These are phyloP conservation scores for Reticulitermes lucifugus DNA, from an alignment of 2,888 invertebrate species.

Conservation along the genomic window DNA sequence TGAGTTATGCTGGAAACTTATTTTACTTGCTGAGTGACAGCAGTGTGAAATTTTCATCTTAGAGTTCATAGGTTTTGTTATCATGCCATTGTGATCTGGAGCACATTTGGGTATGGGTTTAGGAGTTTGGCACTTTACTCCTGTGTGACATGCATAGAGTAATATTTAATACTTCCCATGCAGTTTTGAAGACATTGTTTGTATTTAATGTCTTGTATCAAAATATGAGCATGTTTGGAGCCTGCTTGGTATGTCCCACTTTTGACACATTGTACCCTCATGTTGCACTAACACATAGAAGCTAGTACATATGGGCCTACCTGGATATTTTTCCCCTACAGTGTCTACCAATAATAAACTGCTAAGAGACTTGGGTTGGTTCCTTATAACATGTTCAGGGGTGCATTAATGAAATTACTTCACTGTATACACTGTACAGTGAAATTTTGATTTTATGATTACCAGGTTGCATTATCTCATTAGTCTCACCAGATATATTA, in stretches of 20 bases:
- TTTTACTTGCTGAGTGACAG: background rate
- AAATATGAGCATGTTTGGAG: background rate
- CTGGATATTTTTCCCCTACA: background rate
- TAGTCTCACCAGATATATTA: too few species aligned
- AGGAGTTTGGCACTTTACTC: background rate
- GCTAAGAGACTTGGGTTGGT: constrained; percentile 9
- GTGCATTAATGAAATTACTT: background rate
- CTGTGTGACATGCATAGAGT: background rate
- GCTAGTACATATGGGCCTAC: background rate
- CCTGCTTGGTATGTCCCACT: background rate
- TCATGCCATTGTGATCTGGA: background rate
- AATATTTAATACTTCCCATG: background rate
- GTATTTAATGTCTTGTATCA: background rate
- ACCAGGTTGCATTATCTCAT: too few species aligned
- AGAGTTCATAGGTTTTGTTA: background rate
- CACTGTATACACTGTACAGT: background rate
- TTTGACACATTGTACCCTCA: background rate
- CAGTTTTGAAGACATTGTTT: background rate
- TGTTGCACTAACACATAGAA: background rate
- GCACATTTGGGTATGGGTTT: background rate
- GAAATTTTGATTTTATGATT: background rate
- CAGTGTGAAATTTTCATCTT: background rate
- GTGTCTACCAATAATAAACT: background rate
- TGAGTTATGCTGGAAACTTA: background rate
- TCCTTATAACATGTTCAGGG: background rate